phyloP scores from a whole-genome alignment of 2,113 vertebrate species.

The Taxidea taxus region DNA sequence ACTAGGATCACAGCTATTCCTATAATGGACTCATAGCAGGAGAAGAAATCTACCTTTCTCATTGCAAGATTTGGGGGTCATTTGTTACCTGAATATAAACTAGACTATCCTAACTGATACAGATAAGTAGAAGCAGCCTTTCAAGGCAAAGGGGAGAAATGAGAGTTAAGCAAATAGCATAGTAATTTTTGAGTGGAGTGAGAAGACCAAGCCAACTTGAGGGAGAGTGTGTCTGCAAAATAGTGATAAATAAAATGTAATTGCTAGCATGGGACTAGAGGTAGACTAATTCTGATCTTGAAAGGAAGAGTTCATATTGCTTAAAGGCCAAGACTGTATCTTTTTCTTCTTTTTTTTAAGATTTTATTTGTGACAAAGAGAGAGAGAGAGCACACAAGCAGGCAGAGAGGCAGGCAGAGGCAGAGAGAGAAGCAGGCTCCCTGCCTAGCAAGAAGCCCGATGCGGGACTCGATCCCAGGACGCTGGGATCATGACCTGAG shows the following conservation, averaged over 20 bases:
- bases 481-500: no score
- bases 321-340: neutral
- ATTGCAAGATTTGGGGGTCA: neutral
- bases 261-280: neutral
- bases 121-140: neutral
- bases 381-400: no score
- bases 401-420: no score
- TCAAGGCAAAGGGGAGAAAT: neutral
- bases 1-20: neutral
- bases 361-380: no score
- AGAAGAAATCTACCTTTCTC: neutral
- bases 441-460: no score
- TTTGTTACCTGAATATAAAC: neutral
- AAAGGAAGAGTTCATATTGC: neutral
- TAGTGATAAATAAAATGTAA: neutral
- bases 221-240: neutral
- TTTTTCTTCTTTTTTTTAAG: neutral
- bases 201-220: neutral
- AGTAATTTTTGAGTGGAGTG: neutral
- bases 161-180: neutral
- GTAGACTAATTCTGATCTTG: neutral
- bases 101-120: neutral
- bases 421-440: no score
- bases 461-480: no score
- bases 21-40: neutral